These are phyloP conservation scores for Phalacrocorax brasilianus DNA, from an alignment of 2,113 vertebrate genomes.

Conservation along the genomic window DNA sequence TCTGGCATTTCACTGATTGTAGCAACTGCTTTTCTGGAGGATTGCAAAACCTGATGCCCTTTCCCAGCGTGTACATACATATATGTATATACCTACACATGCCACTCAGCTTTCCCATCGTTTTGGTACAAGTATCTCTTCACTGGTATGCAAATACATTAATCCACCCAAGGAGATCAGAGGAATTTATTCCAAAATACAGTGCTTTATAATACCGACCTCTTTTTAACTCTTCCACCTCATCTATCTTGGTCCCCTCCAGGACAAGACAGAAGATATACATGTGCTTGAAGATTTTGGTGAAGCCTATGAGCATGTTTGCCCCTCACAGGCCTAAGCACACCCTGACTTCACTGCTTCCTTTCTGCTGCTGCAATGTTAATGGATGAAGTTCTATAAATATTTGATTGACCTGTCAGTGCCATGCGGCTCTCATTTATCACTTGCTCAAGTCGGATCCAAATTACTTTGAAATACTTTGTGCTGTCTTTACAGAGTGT, in stretches of 20 bases:
- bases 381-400: slow-evolving; percentile 64
- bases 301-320: accelerated
- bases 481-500: background rate
- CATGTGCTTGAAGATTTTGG: background rate
- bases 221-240: background rate
- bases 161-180: background rate
- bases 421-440: slow-evolving; percentile 62
- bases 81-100: background rate
- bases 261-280: background rate
- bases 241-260: background rate
- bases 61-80: slow-evolving; percentile 20
- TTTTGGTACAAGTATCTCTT: background rate
- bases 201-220: background rate
- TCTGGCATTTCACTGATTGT: slow-evolving; percentile 71
- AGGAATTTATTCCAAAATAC: slow-evolving; percentile 10
- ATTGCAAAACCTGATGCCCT: slow-evolving; percentile 55
- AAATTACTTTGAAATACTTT: slow-evolving; percentile 48
- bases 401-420: slow-evolving; percentile 71
- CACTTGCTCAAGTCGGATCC: slow-evolving; percentile 18
- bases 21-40: slow-evolving; percentile 60
- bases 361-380: slow-evolving; percentile 23
- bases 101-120: background rate
- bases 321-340: background rate
- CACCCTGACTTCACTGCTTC: background rate
- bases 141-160: background rate